Conservation (phyloP, 2,797 vertebrate genomes). For the Pipistrellus kuhlii region DNA sequence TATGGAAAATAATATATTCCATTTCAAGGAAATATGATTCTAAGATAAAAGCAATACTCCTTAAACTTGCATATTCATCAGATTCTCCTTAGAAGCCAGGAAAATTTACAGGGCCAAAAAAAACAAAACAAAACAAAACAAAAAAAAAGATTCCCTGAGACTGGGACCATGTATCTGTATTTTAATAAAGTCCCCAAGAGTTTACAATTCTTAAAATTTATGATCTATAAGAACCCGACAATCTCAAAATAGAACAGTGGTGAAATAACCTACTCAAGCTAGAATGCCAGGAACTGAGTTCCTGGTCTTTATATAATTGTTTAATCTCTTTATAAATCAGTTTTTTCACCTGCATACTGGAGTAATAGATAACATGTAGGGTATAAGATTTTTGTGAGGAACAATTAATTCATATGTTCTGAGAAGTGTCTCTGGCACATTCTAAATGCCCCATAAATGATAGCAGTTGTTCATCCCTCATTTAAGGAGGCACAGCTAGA, state of each 20-base stretch:
- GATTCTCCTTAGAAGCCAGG: background rate
- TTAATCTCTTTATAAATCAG: background rate
- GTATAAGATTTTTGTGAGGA: background rate
- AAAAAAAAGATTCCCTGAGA: background rate
- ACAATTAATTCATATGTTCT: background rate
- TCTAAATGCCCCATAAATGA: background rate
- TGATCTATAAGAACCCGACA: background rate
- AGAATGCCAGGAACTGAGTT: background rate
- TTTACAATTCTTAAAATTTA: background rate
- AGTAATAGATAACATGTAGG: background rate
- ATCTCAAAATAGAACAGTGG: background rate
- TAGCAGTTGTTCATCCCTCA: background rate
- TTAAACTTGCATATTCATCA: background rate
- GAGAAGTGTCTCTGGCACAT: background rate
- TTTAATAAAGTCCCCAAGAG: background rate
- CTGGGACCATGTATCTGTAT: background rate
- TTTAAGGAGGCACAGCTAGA: background rate
- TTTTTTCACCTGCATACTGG: conserved; percentile 11
- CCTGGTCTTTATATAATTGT: background rate
- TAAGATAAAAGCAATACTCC: background rate
- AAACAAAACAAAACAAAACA: too few species aligned
- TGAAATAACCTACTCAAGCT: background rate
- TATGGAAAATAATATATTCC: conserved; percentile 29
- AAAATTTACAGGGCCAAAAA: background rate
- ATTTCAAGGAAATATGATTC: conserved; percentile 4